phyloP scores from a whole-genome alignment of 2,797 vertebrate species.

The Lepus townsendii region DNA sequence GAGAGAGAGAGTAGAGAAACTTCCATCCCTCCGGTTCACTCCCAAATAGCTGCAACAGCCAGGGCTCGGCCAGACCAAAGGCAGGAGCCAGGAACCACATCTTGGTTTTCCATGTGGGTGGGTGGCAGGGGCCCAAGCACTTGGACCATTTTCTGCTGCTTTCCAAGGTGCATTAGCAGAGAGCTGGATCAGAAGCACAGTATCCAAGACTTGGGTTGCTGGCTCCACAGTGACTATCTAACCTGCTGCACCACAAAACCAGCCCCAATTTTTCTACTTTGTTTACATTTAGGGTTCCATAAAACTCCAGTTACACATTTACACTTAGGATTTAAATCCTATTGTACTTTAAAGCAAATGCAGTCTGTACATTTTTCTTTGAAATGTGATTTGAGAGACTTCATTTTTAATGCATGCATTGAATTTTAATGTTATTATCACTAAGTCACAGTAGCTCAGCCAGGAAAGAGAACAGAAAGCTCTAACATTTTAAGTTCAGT shows the following conservation, averaged over 20 bases:
- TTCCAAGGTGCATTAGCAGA: too few relatives aligned
- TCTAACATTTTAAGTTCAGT: neutral
- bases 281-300: neutral
- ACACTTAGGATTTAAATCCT: slow-evolving; percentile 28
- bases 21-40: too few relatives aligned
- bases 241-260: too few relatives aligned
- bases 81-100: too few relatives aligned
- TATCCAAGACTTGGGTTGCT: too few relatives aligned
- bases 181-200: too few relatives aligned
- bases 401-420: slow-evolving; percentile 8
- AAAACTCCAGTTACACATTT: neutral
- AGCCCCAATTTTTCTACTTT: neutral
- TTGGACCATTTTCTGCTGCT: too few relatives aligned
- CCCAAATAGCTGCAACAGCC: too few relatives aligned
- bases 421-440: neutral
- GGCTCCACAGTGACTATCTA: too few relatives aligned
- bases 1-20: neutral
- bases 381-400: slow-evolving; percentile 16
- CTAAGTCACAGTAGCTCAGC: neutral
- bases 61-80: too few relatives aligned
- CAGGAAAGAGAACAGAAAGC: neutral
- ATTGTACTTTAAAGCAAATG: neutral
- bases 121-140: too few relatives aligned
- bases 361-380: neutral
- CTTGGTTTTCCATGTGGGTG: too few relatives aligned